Evolutionary conservation across 2,113 vertebrate species (phyloP), one percentile per base, ranked within the genome.

Genomic region (Lipotes vexillifer): DNA sequence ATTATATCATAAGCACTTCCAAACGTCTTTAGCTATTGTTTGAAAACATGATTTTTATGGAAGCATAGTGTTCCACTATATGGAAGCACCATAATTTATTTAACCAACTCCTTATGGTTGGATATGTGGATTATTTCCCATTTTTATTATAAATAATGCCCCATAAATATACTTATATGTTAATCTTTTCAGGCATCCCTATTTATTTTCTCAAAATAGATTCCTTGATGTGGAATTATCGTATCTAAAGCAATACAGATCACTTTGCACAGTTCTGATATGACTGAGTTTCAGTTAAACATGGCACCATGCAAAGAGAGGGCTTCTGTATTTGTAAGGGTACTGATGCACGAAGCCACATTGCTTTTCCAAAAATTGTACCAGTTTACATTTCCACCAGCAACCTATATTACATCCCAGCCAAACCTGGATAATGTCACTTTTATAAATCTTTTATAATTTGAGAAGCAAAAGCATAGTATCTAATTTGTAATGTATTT

Each of bases 11-110:
- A 38, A 96, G 75, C 9, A 93, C 90, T 95, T 94, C 78, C 85
- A 97, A 90, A 94, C 92, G 38, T 90, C 68, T 82, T 71, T 68
- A 36, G 17, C 77, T 82, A 92, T 85, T 91, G 52, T 94, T 91
- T 78, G 77, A 94, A 92, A 96, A 90, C n/a, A 69, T 93, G 33
- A 49, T 59, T 94, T 92, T 96, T 96, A 90, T 74, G 65, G 55
- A 90, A 38, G 8, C 66, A 8, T 29, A 75, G 57, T 33, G n/a
- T 88, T 94, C 38, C 36, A 80, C 68, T 77, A 84, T 31, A 69
- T 93, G 25, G n/a, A 94, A 87, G 83, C 46, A 83, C 38, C 33
- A 15, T 88, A 93, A 97, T 96, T 93, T 91, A 65, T 74, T 82
- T 88, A 96, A 93, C 57, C 31, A 85, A 61, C 65, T 88, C 57